phyloP scores from a whole-genome alignment of 2,888 invertebrate species.

The Isoperla grammatica region DNA sequence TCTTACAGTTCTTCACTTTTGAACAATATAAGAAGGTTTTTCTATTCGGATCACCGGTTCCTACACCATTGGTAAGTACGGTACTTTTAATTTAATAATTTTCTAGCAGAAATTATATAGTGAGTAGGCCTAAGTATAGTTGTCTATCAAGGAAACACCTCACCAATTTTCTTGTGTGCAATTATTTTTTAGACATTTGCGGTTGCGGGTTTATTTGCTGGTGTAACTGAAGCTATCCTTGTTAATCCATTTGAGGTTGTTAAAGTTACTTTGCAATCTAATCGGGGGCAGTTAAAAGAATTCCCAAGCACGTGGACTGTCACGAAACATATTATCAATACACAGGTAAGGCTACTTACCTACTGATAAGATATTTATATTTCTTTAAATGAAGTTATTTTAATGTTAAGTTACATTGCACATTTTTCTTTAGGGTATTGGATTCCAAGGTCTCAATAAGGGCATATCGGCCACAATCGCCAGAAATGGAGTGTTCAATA shows the following conservation, averaged over 20 bases:
- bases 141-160: no score
- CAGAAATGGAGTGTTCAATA: slow-evolving; percentile 87
- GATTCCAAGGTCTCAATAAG: slow-evolving; percentile 74
- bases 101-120: no score
- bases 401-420: no score
- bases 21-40: slow-evolving; percentile 88
- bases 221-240: slow-evolving; percentile 84
- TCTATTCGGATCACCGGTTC: slow-evolving; percentile 66
- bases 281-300: slow-evolving; percentile 57
- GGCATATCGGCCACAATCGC: slow-evolving; percentile 85
- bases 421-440: slow-evolving; percentile 60
- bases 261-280: slow-evolving; percentile 82
- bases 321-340: slow-evolving; percentile 69
- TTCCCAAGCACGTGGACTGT: slow-evolving; percentile 72
- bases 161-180: slow-evolving; percentile 7
- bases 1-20: slow-evolving; percentile 75
- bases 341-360: slow-evolving; percentile 42
- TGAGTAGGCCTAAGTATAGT: no score
- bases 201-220: slow-evolving; percentile 81
- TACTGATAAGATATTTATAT: slow-evolving; percentile 7
- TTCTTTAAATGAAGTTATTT: background rate
- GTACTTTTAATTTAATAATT: no score
- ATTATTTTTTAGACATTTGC: slow-evolving; percentile 67
- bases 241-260: slow-evolving; percentile 95
- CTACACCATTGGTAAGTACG: slow-evolving; percentile 67